Base-by-base conservation (phyloP, 2,113 vertebrate genomes). In the Anarhynchus alexandrinus region DNA sequence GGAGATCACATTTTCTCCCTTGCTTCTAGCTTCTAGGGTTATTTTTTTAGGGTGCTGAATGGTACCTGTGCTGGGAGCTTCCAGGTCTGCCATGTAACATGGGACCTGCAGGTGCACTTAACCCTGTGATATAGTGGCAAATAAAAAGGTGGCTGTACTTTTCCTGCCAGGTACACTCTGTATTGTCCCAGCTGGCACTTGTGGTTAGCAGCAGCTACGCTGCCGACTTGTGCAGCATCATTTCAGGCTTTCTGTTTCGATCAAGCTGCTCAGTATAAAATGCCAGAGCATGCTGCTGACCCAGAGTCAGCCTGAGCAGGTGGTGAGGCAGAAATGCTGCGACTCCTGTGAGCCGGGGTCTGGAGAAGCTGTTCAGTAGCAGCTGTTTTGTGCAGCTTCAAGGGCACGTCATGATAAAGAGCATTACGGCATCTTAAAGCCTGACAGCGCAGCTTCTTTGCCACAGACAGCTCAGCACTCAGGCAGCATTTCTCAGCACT, bases 161-260 rank as follows among this genome's bases (percentile, higher is more conserved):
- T 62, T 82, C 38, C 81, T 78, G 47, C 15, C 22, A 32, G 32
- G 19, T 71, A 71, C 26, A 55, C 19, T 17, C 64, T 55, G 12
- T 5, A 3, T 22, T 14, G 30, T 30, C 62, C 58, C 79, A 65
- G 34, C 14, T 61, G 74, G 58, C 21, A 32, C 4, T 8, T 26
- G 15, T 30, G 36, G 18, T 26, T n/a, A 61, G 70, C 82, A 86
- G 58, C 66, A 94, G 62, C 43, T 57, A 19, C 2, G 9, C 47
- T 76, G 86, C 22, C 0, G 0, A 40, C 47, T 51, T 4, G 2
- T 3, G 4, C 17, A 19, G 51, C 54, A 52, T 49, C 12, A 0
- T 36, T 85, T 52, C 71, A 81, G 54, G 45, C 34, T 92, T 82
- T 80, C 62, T 88, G 40, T 57, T 88, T n/a, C 0, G 0, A 58